Conservation (phyloP, 2,888 invertebrate species). For the Pediacus dermestoides region DNA sequence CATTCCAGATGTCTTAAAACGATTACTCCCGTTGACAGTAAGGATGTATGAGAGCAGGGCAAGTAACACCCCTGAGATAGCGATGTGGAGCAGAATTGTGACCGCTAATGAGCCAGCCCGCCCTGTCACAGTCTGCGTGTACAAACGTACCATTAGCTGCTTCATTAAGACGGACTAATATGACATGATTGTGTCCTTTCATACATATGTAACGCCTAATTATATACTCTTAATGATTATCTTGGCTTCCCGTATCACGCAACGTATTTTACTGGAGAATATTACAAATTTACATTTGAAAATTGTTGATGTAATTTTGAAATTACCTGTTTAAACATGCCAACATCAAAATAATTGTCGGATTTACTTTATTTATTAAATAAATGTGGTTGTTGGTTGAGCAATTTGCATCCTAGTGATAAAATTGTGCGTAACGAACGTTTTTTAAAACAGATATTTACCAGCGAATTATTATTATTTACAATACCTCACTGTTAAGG, state of each 20-base stretch:
- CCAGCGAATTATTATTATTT: too few species aligned
- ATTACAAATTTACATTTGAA: too few species aligned
- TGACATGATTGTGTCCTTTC: constrained; percentile 49
- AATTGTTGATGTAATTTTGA: too few species aligned
- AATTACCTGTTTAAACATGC: too few species aligned
- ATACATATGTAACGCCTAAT: constrained; percentile 48
- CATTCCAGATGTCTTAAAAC: constrained; percentile 42
- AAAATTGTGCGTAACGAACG: too few species aligned
- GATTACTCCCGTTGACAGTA: constrained; percentile 36
- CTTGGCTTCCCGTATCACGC: constrained; percentile 44
- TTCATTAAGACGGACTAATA: constrained; percentile 49
- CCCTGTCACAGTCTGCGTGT: constrained; percentile 37
- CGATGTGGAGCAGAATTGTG: constrained; percentile 7
- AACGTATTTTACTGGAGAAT: too few species aligned
- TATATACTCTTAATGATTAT: constrained; percentile 42
- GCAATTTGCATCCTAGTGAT: too few species aligned
- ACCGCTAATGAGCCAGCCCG: constrained; percentile 29
- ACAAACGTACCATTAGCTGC: constrained; percentile 43
- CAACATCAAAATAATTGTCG: too few species aligned
- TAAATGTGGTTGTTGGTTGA: too few species aligned
- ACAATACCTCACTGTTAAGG: too few species aligned
- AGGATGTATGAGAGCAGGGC: constrained; percentile 31
- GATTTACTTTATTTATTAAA: too few species aligned
- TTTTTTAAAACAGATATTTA: too few species aligned
- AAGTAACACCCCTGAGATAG: constrained; percentile 12